Evolutionary conservation across 2,888 invertebrate species (phyloP), one percentile per base, ranked within the genome.

Genomic region (Drosophila nr. medialis): DNA sequence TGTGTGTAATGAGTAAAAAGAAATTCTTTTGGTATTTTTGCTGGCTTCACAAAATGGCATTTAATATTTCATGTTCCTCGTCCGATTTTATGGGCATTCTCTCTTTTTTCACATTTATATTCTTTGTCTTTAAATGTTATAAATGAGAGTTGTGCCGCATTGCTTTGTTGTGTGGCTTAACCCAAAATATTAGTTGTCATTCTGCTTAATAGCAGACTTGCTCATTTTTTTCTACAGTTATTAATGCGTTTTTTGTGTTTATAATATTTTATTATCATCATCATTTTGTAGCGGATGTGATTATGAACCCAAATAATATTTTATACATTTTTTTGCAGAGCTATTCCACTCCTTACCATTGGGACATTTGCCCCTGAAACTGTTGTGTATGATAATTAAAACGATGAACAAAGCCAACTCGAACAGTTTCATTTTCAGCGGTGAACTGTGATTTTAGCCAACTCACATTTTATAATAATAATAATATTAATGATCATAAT

Each of bases 181-280:
- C 66, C 64, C 53, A 66, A 74, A 75, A 73, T 80, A 82, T 85
- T 74, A 74, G 85, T 75, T 80, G 76, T 72, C 78, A 75, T 85
- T 85, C 64, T 36, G 69, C 66, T 64, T 84, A 81, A 86, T 81
- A 77, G 83, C 71, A 77, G 42, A n/a, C 59, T 75, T 63, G 49
- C 72, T 72, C 75, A 70, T 72, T 73, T 82, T 69, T 66, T 63
- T 38, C 50, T 36, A 51, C 64, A 54, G 64, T 68, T 73, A 66
- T 78, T 75, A 83, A 86, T 83, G 79, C 62, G 36, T 64, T 71
- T 66, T 65, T 80, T 67, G 75, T 77, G 75, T 77, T 78, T 66
- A 81, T 78, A 63, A 72, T 53, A 42, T 67, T 61, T 50, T 66
- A 72, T 70, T 65, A 61, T 49, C 34, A 50, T 54, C 42, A 64